phyloP scores from a whole-genome alignment of 2,888 invertebrate species.

The Archips xylosteana region DNA sequence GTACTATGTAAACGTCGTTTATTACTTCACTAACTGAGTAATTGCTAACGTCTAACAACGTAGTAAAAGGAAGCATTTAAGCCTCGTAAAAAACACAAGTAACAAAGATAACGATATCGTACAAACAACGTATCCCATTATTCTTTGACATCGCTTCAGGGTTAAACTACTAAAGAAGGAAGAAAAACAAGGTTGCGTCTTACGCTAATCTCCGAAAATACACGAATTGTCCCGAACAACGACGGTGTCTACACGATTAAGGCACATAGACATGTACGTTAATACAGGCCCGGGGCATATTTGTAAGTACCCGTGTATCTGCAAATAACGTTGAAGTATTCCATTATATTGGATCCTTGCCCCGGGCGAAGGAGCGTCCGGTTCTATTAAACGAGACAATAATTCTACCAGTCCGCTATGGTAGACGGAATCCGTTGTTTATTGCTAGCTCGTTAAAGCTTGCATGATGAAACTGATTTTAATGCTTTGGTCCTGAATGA shows the following conservation, averaged over 20 bases:
- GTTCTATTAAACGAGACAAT: slow-evolving; percentile 82
- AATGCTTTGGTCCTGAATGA: neutral
- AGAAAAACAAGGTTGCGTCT: slow-evolving; percentile 50
- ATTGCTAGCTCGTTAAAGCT: slow-evolving; percentile 20
- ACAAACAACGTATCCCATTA: slow-evolving; percentile 28
- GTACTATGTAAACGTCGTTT: neutral
- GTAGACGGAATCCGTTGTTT: slow-evolving; percentile 31
- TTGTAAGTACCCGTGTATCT: slow-evolving; percentile 77
- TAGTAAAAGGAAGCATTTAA: slow-evolving; percentile 16
- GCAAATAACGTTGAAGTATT: slow-evolving; percentile 84
- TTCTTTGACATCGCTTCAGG: slow-evolving; percentile 43
- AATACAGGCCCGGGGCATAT: slow-evolving; percentile 74
- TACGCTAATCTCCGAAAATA: slow-evolving; percentile 49
- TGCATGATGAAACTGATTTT: slow-evolving; percentile 22
- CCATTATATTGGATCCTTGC: slow-evolving; percentile 84
- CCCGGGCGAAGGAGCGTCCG: slow-evolving; percentile 75
- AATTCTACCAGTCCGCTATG: slow-evolving; percentile 43
- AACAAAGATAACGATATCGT: slow-evolving; percentile 26
- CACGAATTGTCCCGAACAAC: slow-evolving; percentile 48
- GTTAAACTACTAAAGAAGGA: slow-evolving; percentile 49
- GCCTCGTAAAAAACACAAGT: slow-evolving; percentile 20
- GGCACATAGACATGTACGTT: slow-evolving; percentile 62
- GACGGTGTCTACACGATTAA: slow-evolving; percentile 70
- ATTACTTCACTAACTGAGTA: neutral
- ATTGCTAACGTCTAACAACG: slow-evolving; percentile 4